Conservation (phyloP, 2,113 vertebrate genomes). For the Thunnus thynnus region DNA sequence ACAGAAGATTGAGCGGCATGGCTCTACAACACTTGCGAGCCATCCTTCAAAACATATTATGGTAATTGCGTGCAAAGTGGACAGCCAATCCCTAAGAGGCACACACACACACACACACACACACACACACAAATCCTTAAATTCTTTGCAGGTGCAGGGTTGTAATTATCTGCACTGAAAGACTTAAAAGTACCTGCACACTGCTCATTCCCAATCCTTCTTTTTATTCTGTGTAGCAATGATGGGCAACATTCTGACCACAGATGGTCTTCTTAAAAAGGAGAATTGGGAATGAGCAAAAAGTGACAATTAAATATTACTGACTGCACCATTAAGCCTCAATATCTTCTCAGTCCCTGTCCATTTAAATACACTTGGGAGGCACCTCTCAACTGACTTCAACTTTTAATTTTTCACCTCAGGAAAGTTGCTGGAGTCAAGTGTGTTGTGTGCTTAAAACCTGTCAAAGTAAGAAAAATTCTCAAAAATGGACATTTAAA, state of each 20-base stretch:
- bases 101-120: background rate
- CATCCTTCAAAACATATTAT: conserved; percentile 31
- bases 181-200: background rate
- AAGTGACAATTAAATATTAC: background rate
- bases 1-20: background rate
- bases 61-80: conserved; percentile 18
- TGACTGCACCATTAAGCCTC: background rate
- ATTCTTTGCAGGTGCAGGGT: conserved; percentile 21
- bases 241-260: background rate
- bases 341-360: no score
- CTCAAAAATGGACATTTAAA: conserved; percentile 3
- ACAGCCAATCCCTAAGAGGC: background rate
- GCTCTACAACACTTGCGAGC: conserved; percentile 7
- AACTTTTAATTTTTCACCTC: background rate
- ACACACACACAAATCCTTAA: background rate
- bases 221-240: background rate
- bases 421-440: background rate
- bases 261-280: background rate
- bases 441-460: background rate
- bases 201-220: background rate
- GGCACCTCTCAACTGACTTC: background rate
- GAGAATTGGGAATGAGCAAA: background rate
- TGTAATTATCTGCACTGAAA: conserved; percentile 14
- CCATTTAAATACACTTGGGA: no score
- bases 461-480: background rate